Conservation (phyloP, 2,888 invertebrate species). For the Lumbricus terrestris region DNA sequence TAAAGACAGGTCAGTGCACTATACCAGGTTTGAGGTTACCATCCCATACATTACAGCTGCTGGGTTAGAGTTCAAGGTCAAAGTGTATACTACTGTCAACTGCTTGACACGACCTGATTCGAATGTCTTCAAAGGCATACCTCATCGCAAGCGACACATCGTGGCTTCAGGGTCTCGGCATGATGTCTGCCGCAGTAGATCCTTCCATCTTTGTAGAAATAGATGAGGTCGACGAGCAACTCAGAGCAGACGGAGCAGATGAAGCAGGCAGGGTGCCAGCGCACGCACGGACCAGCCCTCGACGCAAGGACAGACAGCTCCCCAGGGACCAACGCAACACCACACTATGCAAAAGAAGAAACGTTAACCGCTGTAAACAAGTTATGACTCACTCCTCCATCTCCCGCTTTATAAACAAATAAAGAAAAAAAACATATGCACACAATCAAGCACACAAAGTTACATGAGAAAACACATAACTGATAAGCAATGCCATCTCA, state of each 20-base stretch:
- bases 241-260: conserved; percentile 86
- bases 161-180: conserved; percentile 91
- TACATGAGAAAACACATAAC: not conserved
- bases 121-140: conserved; percentile 61
- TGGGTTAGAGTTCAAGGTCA: not conserved
- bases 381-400: not conserved
- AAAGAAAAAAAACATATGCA: not conserved
- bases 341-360: not conserved
- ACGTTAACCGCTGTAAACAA: not conserved
- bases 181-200: conserved; percentile 95
- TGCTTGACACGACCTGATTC: not conserved
- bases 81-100: too few species aligned
- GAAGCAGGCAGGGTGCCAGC: conserved; percentile 95
- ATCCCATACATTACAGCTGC: not conserved
- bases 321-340: not conserved
- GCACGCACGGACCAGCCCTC: conserved; percentile 74
- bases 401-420: not conserved
- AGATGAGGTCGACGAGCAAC: conserved; percentile 92
- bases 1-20: not conserved
- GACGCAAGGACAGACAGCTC: conserved; percentile 87
- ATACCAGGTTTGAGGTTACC: not conserved
- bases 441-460: not conserved
- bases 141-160: conserved; percentile 97
- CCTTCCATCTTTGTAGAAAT: conserved; percentile 82
- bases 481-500: not conserved